These are phyloP conservation scores for Caenorhabditis doughertyi DNA, from an alignment of 2,888 invertebrate species.

Conservation along the genomic window DNA sequence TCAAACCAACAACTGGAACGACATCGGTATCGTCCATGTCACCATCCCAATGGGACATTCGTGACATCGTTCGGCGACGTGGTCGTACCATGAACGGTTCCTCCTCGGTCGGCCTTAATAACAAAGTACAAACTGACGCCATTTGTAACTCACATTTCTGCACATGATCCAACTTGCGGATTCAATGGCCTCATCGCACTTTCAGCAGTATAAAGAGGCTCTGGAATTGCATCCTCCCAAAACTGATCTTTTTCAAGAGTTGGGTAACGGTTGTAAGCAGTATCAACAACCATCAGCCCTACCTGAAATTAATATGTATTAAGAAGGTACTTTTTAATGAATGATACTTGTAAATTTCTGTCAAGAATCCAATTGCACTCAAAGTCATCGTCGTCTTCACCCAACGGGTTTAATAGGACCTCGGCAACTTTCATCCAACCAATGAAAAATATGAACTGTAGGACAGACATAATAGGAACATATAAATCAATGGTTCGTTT, in stretches of 20 bases:
- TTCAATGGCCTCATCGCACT: slow-evolving; percentile 77
- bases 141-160: slow-evolving; percentile 58
- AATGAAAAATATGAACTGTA: slow-evolving; percentile 80
- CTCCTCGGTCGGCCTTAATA: slow-evolving; percentile 68
- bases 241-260: slow-evolving; percentile 72
- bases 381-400: slow-evolving; percentile 80
- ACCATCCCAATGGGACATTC: slow-evolving; percentile 61
- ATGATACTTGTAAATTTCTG: slow-evolving; percentile 74
- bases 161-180: slow-evolving; percentile 80
- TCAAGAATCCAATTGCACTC: slow-evolving; percentile 80
- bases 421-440: slow-evolving; percentile 82
- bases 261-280: slow-evolving; percentile 75
- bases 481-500: slow-evolving; percentile 74
- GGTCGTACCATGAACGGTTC: slow-evolving; percentile 76
- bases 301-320: slow-evolving; percentile 61
- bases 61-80: slow-evolving; percentile 58
- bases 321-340: not conserved
- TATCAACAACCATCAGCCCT: slow-evolving; percentile 79
- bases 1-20: slow-evolving; percentile 66
- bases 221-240: slow-evolving; percentile 76
- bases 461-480: slow-evolving; percentile 80
- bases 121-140: no score
- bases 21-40: slow-evolving; percentile 70
- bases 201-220: slow-evolving; percentile 80
- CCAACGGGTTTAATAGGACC: slow-evolving; percentile 78